Percentiles rank a stretch among this genome's conserved stretches.
Evolutionary conservation across 2,888 invertebrate species (phyloP).

Genomic region (Heliconius hortense): DNA sequence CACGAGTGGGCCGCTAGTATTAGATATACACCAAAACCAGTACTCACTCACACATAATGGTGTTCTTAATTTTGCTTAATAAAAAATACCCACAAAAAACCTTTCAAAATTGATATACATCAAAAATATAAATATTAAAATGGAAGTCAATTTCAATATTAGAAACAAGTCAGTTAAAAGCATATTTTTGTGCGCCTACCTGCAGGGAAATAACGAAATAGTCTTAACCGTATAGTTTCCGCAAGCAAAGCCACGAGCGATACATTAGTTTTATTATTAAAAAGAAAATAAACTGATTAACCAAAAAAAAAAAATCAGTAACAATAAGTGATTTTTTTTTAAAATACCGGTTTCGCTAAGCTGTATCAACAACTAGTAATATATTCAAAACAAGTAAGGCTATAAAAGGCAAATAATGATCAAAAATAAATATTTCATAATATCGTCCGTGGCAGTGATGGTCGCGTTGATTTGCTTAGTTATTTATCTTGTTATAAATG

Average conservation of each 20-base stretch:
- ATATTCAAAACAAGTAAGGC: background rate
- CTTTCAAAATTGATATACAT: too few relatives aligned
- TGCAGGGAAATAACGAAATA: background rate
- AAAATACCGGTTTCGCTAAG: background rate
- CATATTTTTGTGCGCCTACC: background rate
- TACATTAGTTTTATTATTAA: background rate
- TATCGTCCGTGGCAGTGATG: background rate
- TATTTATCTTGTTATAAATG: background rate
- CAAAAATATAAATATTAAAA: background rate
- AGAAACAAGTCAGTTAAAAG: background rate
- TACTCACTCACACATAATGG: too few relatives aligned
- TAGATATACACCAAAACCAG: too few relatives aligned
- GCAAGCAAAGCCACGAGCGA: background rate
- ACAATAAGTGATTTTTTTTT: background rate
- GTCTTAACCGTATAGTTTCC: background rate
- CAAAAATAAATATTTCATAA: conserved; percentile 10
- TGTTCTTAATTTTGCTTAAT: too few relatives aligned
- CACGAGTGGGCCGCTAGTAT: too few relatives aligned
- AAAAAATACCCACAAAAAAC: too few relatives aligned
- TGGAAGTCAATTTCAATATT: background rate
- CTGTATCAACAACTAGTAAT: background rate
- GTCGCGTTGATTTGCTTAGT: background rate
- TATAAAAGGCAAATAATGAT: conserved; percentile 9
- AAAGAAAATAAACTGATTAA: background rate
- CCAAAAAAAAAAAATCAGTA: background rate